Evolutionary conservation across 1,140 invertebrate genomes (phyloP).

Genomic region (Mycetomoellerius zeteki): DNA sequence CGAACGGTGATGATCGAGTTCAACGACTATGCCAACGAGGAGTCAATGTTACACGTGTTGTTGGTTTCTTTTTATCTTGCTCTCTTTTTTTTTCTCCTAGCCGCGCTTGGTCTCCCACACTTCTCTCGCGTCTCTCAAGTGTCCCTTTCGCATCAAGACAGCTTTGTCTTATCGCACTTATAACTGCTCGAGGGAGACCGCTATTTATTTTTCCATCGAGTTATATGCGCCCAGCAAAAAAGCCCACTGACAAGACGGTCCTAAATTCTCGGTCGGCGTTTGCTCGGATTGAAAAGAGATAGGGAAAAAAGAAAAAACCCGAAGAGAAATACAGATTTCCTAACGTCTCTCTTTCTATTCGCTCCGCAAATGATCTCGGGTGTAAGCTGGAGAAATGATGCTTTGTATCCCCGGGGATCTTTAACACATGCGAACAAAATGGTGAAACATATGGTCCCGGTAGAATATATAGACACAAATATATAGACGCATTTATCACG

Average conservation of each 20-base stretch:
- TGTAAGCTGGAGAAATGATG: constrained; percentile 16
- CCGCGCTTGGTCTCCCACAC: background rate
- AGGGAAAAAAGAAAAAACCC: background rate
- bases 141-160: constrained; percentile 1
- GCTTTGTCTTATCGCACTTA: constrained; percentile 66
- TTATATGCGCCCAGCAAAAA: constrained; percentile 43
- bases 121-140: constrained; percentile 28
- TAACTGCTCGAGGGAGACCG: constrained; percentile 7
- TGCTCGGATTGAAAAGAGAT: constrained; percentile 22
- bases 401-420: background rate
- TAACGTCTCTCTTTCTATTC: constrained; percentile 22
- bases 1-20: background rate
- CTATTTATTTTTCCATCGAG: constrained; percentile 72
- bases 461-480: background rate
- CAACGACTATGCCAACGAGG: background rate
- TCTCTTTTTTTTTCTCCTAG: constrained; percentile 6
- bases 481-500: constrained; percentile 22
- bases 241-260: constrained; percentile 6
- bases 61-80: constrained; percentile 27
- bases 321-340: constrained; percentile 32
- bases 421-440: constrained; percentile 23
- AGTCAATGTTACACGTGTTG: constrained; percentile 42
- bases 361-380: constrained; percentile 15
- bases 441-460: background rate
- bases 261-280: constrained; percentile 44